phyloP scores from a whole-genome alignment of 1,140 invertebrate species.

The Heliothis virescens region DNA sequence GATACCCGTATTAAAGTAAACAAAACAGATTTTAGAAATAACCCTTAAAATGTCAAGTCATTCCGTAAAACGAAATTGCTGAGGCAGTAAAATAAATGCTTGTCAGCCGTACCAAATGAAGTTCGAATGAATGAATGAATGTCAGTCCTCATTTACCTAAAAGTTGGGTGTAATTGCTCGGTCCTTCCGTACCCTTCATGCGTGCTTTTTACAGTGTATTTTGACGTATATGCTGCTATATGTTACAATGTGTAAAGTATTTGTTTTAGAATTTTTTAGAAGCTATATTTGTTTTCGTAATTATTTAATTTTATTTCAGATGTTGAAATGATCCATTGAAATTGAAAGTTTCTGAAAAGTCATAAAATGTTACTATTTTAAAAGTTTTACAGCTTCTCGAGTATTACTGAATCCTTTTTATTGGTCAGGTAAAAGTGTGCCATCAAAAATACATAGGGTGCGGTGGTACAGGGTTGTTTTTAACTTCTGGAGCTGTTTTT shows the following conservation, averaged over 20 bases:
- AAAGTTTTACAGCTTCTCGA: not conserved
- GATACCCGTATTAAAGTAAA: slow-evolving; percentile 23
- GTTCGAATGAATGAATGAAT: slow-evolving; percentile 51
- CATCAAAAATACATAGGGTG: no score
- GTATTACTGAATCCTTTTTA: not conserved
- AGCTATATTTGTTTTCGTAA: no score
- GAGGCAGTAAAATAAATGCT: slow-evolving; percentile 35
- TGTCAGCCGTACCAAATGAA: slow-evolving; percentile 46
- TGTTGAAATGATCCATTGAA: no score
- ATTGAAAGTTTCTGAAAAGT: not conserved
- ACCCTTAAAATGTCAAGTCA: slow-evolving; percentile 32
- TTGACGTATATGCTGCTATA: not conserved
- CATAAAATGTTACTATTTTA: not conserved
- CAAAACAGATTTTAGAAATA: slow-evolving; percentile 28
- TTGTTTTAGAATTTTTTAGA: no score
- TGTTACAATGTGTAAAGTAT: not conserved
- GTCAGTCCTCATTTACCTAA: slow-evolving; percentile 46
- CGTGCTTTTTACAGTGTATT: slow-evolving; percentile 30
- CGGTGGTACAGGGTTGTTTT: no score
- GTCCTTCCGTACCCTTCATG: slow-evolving; percentile 7
- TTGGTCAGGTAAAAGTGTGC: not conserved
- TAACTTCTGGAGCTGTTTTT: no score
- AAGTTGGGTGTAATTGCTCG: slow-evolving; percentile 50
- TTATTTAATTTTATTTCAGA: no score
- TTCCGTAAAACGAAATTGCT: slow-evolving; percentile 21